phyloP scores from a whole-genome alignment of 2,113 vertebrate genomes.

The Scolopax mira region DNA sequence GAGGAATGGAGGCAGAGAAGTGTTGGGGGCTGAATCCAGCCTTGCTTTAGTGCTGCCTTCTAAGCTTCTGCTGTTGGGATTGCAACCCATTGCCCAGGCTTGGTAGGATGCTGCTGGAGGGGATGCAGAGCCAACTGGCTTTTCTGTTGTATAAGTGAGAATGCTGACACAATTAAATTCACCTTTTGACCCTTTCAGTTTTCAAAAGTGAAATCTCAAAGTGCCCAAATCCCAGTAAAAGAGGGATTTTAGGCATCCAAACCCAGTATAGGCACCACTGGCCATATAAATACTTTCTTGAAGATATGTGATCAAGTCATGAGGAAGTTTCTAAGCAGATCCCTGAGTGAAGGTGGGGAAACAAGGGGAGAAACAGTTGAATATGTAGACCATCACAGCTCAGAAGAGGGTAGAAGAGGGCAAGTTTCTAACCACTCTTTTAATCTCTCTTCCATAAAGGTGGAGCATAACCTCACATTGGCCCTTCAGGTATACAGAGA shows the following conservation, averaged over 20 bases:
- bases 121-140: neutral
- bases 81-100: neutral
- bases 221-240: neutral
- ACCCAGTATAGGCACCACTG: neutral
- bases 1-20: neutral
- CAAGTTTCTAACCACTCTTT: neutral
- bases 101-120: neutral
- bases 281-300: rapidly evolving
- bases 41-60: neutral
- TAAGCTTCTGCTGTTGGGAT: neutral
- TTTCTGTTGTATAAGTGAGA: neutral
- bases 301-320: neutral
- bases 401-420: neutral
- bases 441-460: neutral
- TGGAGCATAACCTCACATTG: neutral
- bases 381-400: neutral
- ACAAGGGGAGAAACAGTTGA: neutral
- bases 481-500: neutral
- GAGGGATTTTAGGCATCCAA: neutral
- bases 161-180: neutral
- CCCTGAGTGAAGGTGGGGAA: neutral
- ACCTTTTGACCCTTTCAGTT: neutral
- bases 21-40: neutral
- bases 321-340: neutral
- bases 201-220: neutral